Base-by-base conservation (phyloP, 2,888 invertebrate species). In the Rhagonycha lutea region DNA sequence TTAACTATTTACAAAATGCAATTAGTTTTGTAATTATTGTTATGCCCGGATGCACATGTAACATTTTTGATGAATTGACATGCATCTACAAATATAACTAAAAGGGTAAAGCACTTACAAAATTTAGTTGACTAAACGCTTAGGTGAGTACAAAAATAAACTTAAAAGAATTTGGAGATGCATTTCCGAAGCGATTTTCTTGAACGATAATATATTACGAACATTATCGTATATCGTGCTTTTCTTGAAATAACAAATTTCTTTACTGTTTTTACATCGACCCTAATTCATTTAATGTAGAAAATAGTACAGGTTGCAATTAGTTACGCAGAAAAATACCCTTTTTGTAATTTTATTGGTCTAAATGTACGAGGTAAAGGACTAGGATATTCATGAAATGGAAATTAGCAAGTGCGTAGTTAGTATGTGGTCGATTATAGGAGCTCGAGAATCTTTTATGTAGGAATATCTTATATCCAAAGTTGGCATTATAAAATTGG, bases 401-500 rank as follows among this genome's bases (percentile, higher is more conserved):
- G 63, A 47, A 68, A 76, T 65, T 72, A 69, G 70, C 68, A 74
- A 76, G 18, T 18, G 23, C 12, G 11, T 65, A 23, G 23, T 65
- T 24, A 18, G 24, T 24, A 14, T n/a, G 24, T 65, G n/a, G n/a
- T 26, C 9, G 23, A 62, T 23, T 62, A 62, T 12, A 12, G 26
- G 63, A 26, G 4, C 63, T 65, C 12, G 4, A 61, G 63, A 70
- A 61, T 67, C 75, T 73, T 75, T 75, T 75, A 75, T 73, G 73
- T 65, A 65, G 67, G 72, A 70, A 77, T 72, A 69, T 69, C 24
- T 60, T 72, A 69, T 70, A 72, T 74, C 70, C 76, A 72, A 69
- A 68, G 73, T 69, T 69, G 74, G 77, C 74, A 78, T 78, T 79
- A 79, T 78, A 74, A 79, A 77, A 79, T 79, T 79, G 78, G 79